A percentile compares a stretch with the other conserved stretches of the same genome.
Conservation (phyloP, 1,140 invertebrate species). For the Bombus sibiricus region DNA sequence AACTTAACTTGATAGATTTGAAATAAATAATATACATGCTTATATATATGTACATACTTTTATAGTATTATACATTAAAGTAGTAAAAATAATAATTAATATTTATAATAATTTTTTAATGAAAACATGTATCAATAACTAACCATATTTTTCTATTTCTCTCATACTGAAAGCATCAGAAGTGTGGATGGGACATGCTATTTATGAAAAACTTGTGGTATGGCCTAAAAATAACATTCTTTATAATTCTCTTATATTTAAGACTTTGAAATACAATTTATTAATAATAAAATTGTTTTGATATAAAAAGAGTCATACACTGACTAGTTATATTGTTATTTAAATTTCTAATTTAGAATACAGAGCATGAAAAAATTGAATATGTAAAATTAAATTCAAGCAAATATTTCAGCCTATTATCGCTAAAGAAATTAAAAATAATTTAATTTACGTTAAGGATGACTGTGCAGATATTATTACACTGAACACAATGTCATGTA, state of each 20-base stretch:
- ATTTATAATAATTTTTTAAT: conserved; percentile 15
- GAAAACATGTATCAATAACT: conserved; percentile 56
- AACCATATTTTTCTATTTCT: conserved; percentile 74
- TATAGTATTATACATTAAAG: not conserved
- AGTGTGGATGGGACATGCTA: conserved; percentile 43
- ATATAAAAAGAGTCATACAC: not conserved
- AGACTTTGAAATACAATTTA: conserved; percentile 49
- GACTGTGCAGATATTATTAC: conserved; percentile 48
- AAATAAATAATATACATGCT: conserved; percentile 38
- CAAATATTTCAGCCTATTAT: not conserved
- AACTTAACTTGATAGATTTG: not conserved
- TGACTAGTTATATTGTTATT: not conserved
- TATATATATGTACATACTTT: conserved; percentile 45
- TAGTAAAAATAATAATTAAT: conserved; percentile 1
- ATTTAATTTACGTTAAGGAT: conserved; percentile 23
- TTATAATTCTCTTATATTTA: conserved; percentile 16
- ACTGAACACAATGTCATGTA: not conserved
- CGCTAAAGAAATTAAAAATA: not conserved
- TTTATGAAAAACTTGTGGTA: conserved; percentile 51
- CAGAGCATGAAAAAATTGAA: not conserved
- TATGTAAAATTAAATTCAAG: not conserved
- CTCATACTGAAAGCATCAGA: conserved; percentile 70
- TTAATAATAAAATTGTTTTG: conserved; percentile 29
- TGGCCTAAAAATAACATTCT: conserved; percentile 57
- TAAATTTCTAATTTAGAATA: not conserved